These are phyloP conservation scores for Colossoma macropomum DNA, from an alignment of 2,113 vertebrate species.

Conservation along the genomic window DNA sequence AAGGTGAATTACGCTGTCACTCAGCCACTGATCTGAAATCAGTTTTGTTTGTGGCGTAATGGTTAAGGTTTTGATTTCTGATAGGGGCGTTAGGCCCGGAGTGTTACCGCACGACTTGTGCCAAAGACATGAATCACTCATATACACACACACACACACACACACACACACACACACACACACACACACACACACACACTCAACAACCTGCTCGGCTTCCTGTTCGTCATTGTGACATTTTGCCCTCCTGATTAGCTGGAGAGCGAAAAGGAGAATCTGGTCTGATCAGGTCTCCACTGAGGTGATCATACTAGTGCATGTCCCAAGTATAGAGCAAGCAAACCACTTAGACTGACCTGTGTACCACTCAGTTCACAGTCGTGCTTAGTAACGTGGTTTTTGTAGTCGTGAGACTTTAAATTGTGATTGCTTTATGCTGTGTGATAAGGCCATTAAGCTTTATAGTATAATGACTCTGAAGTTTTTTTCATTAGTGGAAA, in stretches of 20 bases:
- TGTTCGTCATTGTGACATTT: constrained; percentile 59
- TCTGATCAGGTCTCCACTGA: constrained; percentile 37
- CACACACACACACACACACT: constrained; percentile 46
- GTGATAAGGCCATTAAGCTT: constrained; percentile 14
- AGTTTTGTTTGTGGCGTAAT: constrained; percentile 4
- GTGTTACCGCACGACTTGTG: constrained; percentile 30
- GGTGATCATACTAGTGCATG: not conserved
- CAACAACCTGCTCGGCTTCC: constrained; percentile 69
- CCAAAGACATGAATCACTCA: constrained; percentile 28
- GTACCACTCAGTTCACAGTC: not conserved
- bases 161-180: constrained; percentile 41
- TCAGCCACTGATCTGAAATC: constrained; percentile 47
- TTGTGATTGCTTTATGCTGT: constrained; percentile 3
- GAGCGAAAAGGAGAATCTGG: constrained; percentile 22
- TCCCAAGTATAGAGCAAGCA: not conserved
- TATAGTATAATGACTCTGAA: constrained; percentile 30
- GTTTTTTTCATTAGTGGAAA: not conserved
- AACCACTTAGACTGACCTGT: not conserved
- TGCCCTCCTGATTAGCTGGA: constrained; percentile 19
- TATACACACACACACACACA: constrained; percentile 59
- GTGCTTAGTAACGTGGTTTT: not conserved
- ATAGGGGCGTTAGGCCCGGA: constrained; percentile 23
- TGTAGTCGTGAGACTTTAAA: not conserved
- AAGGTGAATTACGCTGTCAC: constrained; percentile 54
- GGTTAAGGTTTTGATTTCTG: constrained; percentile 33